These are phyloP conservation scores for Agrotis segetum DNA, from an alignment of 2,888 invertebrate species.

Conservation along the genomic window DNA sequence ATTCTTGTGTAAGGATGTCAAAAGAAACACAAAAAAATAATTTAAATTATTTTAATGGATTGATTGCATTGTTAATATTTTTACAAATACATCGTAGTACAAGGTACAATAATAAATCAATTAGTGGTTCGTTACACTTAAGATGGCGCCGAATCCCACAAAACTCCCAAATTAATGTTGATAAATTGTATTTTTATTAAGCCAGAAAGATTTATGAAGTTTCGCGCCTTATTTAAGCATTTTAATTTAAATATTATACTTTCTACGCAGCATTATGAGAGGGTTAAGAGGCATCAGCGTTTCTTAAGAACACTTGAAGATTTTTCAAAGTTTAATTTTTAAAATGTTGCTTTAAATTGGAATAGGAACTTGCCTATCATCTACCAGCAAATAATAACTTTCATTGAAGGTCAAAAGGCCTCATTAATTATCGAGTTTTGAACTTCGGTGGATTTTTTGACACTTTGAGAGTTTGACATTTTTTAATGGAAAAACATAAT, in stretches of 20 bases:
- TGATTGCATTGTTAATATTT: slow-evolving; percentile 63
- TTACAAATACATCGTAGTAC: slow-evolving; percentile 55
- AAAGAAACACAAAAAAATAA: slow-evolving; percentile 34
- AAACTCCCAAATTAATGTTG: slow-evolving; percentile 58
- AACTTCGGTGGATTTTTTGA: slow-evolving; percentile 43
- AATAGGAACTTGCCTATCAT: slow-evolving; percentile 9
- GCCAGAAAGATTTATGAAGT: slow-evolving; percentile 59
- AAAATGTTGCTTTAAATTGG: slow-evolving; percentile 14
- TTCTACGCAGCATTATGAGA: slow-evolving; percentile 43
- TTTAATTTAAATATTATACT: slow-evolving; percentile 56
- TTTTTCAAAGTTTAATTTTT: slow-evolving; percentile 15
- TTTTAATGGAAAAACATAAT: slow-evolving; percentile 27
- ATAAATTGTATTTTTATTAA: slow-evolving; percentile 64
- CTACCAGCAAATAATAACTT: slow-evolving; percentile 2
- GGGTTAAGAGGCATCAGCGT: slow-evolving; percentile 49
- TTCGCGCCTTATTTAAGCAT: slow-evolving; percentile 44
- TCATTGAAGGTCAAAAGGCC: slow-evolving; percentile 22
- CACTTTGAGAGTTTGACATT: slow-evolving; percentile 37
- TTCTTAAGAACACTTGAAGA: slow-evolving; percentile 43
- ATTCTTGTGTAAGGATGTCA: neutral
- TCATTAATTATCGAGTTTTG: slow-evolving; percentile 47
- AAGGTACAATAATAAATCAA: slow-evolving; percentile 64
- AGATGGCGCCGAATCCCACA: slow-evolving; percentile 48
- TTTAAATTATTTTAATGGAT: slow-evolving; percentile 58
- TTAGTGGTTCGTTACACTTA: slow-evolving; percentile 57